phyloP scores from a whole-genome alignment of 2,888 invertebrate species.

The Tetanocera ferruginea region DNA sequence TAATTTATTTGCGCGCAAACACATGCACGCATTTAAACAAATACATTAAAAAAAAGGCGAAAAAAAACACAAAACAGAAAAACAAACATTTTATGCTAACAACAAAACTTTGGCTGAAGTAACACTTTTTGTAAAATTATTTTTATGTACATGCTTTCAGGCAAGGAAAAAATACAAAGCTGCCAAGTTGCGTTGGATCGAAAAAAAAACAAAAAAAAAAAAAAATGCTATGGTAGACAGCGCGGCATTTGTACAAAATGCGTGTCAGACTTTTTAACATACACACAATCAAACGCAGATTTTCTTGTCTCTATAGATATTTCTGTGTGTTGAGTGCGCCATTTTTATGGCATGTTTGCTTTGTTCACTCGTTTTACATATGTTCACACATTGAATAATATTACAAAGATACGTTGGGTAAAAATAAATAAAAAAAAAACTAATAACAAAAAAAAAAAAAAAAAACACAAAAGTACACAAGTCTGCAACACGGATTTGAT shows the following conservation, averaged over 20 bases:
- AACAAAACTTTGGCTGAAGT: background rate
- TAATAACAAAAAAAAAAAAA: background rate
- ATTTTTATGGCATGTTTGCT: slow-evolving; percentile 7
- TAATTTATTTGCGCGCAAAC: background rate
- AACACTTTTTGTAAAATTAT: background rate
- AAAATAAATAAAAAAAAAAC: background rate
- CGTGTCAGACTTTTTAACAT: background rate
- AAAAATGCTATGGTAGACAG: background rate
- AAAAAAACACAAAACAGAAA: background rate
- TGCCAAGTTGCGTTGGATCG: background rate
- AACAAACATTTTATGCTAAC: background rate
- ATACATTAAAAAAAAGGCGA: background rate
- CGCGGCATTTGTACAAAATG: background rate
- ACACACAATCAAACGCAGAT: background rate
- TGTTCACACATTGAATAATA: slow-evolving; percentile 19
- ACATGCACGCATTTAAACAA: background rate
- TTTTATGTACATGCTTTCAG: background rate
- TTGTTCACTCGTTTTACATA: slow-evolving; percentile 12
- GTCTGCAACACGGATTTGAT: too few species aligned
- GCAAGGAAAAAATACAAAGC: background rate
- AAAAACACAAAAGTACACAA: background rate
- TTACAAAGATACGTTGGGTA: background rate
- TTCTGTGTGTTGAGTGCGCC: background rate
- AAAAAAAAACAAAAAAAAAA: background rate
- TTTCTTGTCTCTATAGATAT: background rate